Percentiles rank a stretch among this genome's conserved stretches.
Conservation (phyloP, 2,797 vertebrate species). For the Siniperca scherzeri region DNA sequence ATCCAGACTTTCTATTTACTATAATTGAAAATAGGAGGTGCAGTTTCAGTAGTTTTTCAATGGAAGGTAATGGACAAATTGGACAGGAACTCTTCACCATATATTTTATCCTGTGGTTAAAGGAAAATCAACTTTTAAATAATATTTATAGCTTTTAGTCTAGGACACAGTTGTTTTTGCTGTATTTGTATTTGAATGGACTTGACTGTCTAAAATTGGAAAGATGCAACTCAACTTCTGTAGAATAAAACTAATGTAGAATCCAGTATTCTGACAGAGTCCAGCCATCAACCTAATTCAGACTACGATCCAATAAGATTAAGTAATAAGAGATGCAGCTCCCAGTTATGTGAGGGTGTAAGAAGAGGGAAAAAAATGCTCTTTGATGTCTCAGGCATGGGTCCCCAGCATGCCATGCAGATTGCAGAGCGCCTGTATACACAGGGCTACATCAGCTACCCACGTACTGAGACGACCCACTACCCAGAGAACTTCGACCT, state of each 20-base stretch:
- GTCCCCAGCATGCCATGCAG: constrained; percentile 97
- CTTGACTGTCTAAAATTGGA: background rate
- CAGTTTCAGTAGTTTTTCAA: background rate
- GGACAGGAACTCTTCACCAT: too few relatives aligned
- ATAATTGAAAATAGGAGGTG: background rate
- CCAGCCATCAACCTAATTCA: background rate
- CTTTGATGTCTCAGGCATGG: constrained; percentile 89
- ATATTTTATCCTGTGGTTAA: background rate
- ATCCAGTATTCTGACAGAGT: background rate
- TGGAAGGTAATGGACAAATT: too few relatives aligned
- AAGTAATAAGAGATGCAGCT: background rate
- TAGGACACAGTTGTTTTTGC: background rate
- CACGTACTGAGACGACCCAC: constrained; percentile 98
- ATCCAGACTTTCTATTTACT: background rate
- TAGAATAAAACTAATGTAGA: background rate
- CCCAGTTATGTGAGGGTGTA: background rate
- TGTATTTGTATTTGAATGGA: background rate
- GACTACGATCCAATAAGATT: background rate
- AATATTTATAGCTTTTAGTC: background rate
- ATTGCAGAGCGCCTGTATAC: constrained; percentile 97
- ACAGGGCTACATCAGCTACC: constrained; percentile 99
- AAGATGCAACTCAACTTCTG: background rate
- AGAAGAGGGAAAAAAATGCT: background rate
- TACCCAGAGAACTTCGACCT: constrained; percentile 98
- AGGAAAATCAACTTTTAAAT: background rate